Base-by-base conservation (phyloP, 2,888 invertebrate genomes). In the Lochmaea crataegi region DNA sequence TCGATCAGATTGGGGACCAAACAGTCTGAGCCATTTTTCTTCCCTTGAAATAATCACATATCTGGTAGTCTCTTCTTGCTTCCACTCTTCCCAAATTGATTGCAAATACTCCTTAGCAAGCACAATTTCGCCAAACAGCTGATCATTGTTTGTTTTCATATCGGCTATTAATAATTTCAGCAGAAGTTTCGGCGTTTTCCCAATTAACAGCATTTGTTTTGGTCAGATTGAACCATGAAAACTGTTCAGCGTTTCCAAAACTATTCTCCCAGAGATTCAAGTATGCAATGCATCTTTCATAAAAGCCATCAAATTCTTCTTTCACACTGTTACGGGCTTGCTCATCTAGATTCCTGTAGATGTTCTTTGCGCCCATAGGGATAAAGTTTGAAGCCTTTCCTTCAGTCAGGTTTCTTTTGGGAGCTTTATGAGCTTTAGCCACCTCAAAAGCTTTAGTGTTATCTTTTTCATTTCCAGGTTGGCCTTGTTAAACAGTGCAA, bases 171-270 rank as follows among this genome's bases (percentile, higher is more conserved):
- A 53, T 53, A 6, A 53, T 53, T 53, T 16, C 53, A 53, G 53
- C 18, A 53, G 53, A 53, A n/a, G 53, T n/a, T 53, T 53, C 53
- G 53, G 53, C 16, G 2, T 16, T 53, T 18, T 53, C 18, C 18
- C 16, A 53, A 53, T 53, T 16, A 53, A 53, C 53, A 53, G 7
- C 53, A 53, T 16, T n/a, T 53, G 53, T 10, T 53, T 18, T 53
- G 14, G 53, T n/a, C 53, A n/a, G 53, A 53, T 53, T 53, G 53
- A 53, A 14, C 16, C 53, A 16, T 53, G 53, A 53, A 53, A 53
- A 53, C 18, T 53, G 53, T 53, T 53, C 16, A 53, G 53, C 53
- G 53, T 53, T 53, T 53, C 53, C 53, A 53, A 56, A 56, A n/a
- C 16, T 56, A n/a, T 56, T 56, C 53, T 56, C 1, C 12, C 45